phyloP scores from a whole-genome alignment of 2,797 vertebrate genomes.

The Eremophila alpestris region DNA sequence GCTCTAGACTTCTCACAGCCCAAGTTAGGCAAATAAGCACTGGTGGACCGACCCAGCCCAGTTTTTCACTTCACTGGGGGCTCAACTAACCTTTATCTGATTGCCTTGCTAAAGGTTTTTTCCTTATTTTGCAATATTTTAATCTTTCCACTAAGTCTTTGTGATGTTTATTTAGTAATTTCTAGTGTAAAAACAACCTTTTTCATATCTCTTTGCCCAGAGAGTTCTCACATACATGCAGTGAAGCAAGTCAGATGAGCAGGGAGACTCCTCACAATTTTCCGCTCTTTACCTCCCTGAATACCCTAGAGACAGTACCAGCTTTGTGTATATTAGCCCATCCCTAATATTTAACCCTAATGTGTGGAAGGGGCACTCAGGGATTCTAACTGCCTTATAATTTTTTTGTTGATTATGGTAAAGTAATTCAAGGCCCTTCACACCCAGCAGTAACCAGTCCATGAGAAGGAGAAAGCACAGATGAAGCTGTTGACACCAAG shows the following conservation, averaged over 20 bases:
- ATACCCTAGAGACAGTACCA: neutral
- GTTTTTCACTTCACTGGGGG: neutral
- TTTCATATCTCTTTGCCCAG: neutral
- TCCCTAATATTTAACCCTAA: neutral
- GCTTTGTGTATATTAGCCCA: neutral
- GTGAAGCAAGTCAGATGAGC: neutral
- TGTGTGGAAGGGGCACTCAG: neutral
- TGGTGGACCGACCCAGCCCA: neutral
- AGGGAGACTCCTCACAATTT: neutral
- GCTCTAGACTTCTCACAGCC: neutral
- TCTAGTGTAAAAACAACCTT: neutral
- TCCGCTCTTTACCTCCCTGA: neutral
- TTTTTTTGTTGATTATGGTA: neutral
- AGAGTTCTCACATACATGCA: neutral
- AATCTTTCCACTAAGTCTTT: neutral
- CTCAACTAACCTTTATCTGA: neutral
- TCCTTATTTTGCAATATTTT: neutral
- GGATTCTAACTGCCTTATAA: neutral
- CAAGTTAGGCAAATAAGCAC: neutral
- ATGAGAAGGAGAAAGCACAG: neutral
- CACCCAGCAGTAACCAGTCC: neutral
- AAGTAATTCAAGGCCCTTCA: neutral
- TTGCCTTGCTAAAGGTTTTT: neutral
- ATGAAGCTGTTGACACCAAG: neutral
- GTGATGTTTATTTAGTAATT: neutral